Percentiles rank a stretch among this genome's conserved stretches.
Evolutionary conservation across 2,113 vertebrate genomes (phyloP).

Genomic region (Talpa occidentalis): DNA sequence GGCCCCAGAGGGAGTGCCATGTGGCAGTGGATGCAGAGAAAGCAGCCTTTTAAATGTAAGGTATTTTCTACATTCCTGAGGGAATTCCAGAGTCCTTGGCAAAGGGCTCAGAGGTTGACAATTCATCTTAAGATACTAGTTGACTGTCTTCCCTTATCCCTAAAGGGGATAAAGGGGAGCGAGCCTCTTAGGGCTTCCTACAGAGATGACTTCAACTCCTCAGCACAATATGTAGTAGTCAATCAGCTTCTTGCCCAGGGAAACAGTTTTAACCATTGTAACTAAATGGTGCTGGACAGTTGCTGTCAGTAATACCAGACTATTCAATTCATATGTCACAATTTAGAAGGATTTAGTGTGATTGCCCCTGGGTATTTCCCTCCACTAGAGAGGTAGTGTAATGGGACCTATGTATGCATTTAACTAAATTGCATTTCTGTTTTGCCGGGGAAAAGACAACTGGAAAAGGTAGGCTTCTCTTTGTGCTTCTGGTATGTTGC

Average conservation of each 20-base stretch:
- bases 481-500: slow-evolving; percentile 51
- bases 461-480: slow-evolving; percentile 55
- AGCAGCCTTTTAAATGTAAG: not conserved
- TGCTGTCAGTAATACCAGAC: slow-evolving; percentile 31
- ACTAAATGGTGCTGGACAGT: slow-evolving; percentile 6
- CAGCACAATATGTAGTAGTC: not conserved
- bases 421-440: slow-evolving; percentile 65
- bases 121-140: not conserved
- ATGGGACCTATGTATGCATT: slow-evolving; percentile 67
- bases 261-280: slow-evolving; percentile 43
- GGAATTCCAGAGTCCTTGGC: slow-evolving; percentile 15
- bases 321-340: slow-evolving; percentile 11
- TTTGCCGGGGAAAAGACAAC: slow-evolving; percentile 59
- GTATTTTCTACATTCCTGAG: slow-evolving; percentile 42
- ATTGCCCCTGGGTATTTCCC: slow-evolving; percentile 41
- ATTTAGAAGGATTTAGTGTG: slow-evolving; percentile 30
- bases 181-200: not conserved
- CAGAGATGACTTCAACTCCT: not conserved
- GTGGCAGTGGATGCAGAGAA: not conserved
- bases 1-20: slow-evolving; percentile 22
- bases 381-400: slow-evolving; percentile 45
- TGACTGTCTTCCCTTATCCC: not conserved
- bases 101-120: not conserved
- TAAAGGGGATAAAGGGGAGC: not conserved
- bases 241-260: slow-evolving; percentile 36